Base-by-base conservation (phyloP, 2,888 invertebrate species). In the Caenorhabditis imperialis region DNA sequence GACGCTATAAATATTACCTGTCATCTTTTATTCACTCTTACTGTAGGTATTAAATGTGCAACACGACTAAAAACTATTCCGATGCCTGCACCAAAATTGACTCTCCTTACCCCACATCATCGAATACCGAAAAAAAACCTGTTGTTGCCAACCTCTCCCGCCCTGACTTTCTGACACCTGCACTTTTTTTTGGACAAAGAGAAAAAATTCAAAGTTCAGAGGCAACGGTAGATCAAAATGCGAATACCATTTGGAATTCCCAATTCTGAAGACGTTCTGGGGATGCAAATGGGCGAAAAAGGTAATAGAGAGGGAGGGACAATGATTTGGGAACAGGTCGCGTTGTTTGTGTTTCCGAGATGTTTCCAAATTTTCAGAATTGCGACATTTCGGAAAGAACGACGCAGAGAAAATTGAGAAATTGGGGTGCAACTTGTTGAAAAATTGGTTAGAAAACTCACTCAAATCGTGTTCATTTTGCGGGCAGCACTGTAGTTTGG, bases 211-310 rank as follows among this genome's bases (percentile, higher is more conserved):
- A 40, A 40, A 51, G 44, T 44, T 45, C 27, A 35, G 22, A 16
- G 33, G 44, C 10, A 20, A 20, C 5, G 12, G 16, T 33, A 27
- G 20, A 38, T 10, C 30, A 40, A 22, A 45, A 57, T 37, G 44
- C 20, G 45, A 57, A 57, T 57, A 45, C 30, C 14, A 50, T 35
- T 20, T 18, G n/a, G 44, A 40, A 33, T n/a, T n/a, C n/a, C n/a
- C n/a, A n/a, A n/a, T n/a, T n/a, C 33, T 47, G 47, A 44, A 48
- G 48, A 47, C 62, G 27, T 35, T 45, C 42, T 55, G 48, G 35
- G 65, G 37, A 67, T 67, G 55, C 57, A 57, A 67, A 67, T 67
- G 50, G 67, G 57, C 67, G 55, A 67, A 67, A 65, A 51, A 67
- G 67, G 57, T 48, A 67, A 58, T 57, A 57, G 67, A 58, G 57